Evolutionary conservation across 2,888 invertebrate species (phyloP).

Genomic region (Torymus aiolomorphi): DNA sequence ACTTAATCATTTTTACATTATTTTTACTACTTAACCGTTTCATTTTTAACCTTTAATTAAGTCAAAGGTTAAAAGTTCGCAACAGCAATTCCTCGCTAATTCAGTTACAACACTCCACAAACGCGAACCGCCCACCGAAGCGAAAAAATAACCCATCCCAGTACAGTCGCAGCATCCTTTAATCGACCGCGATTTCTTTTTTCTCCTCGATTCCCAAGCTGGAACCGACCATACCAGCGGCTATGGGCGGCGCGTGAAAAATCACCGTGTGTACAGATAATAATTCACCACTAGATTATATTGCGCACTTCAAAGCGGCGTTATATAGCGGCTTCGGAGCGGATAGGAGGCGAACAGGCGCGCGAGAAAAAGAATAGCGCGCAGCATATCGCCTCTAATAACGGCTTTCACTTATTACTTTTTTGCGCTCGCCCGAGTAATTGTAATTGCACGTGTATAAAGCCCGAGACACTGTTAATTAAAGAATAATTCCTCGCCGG

Average conservation of each 20-base stretch:
- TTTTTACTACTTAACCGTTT: too few species aligned
- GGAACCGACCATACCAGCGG: neutral
- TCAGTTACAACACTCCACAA: too few species aligned
- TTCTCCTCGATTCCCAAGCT: neutral
- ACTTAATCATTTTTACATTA: too few species aligned
- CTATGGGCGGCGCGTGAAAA: conserved; percentile 10
- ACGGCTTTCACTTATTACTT: conserved; percentile 41
- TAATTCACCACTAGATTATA: conserved; percentile 4
- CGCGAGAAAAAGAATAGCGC: conserved; percentile 12
- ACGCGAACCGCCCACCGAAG: too few species aligned
- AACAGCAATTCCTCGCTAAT: too few species aligned
- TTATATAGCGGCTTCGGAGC: neutral
- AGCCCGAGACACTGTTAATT: conserved; percentile 32
- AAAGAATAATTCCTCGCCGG: conserved; percentile 34
- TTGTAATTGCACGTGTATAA: conserved; percentile 25
- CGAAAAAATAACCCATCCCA: too few species aligned
- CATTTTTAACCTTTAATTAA: too few species aligned
- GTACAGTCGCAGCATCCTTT: too few species aligned
- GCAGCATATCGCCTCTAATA: conserved; percentile 16
- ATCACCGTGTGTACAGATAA: neutral
- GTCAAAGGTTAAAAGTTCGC: too few species aligned
- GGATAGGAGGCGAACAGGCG: neutral
- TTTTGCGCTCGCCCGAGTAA: conserved; percentile 9
- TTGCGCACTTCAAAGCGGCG: conserved; percentile 1
- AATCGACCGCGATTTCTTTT: neutral